Conservation (phyloP, 2,113 vertebrate species). For the Salvelinus fontinalis region DNA sequence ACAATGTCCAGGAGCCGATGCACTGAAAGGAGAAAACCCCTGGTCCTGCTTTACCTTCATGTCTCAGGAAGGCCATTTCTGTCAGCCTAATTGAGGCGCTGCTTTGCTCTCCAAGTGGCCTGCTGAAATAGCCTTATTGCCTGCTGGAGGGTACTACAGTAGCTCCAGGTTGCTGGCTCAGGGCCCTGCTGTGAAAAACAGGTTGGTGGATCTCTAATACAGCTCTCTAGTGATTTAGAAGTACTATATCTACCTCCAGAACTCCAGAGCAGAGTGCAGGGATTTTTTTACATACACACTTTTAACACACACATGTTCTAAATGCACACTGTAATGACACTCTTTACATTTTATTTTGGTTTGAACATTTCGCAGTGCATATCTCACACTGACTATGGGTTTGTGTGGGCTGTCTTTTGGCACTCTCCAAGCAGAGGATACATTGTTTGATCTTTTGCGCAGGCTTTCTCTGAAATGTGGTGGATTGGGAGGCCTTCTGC, state of each 20-base stretch:
- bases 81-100: constrained; percentile 58
- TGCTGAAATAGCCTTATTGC: constrained; percentile 56
- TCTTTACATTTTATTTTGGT: constrained; percentile 12
- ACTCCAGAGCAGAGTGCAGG: constrained; percentile 7
- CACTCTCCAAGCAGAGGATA: constrained; percentile 22
- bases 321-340: too few relatives aligned
- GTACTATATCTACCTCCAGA: constrained; percentile 13
- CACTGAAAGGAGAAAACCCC: constrained; percentile 22
- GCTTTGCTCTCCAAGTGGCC: constrained; percentile 44
- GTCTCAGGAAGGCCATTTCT: constrained; percentile 63
- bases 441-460: constrained; percentile 38
- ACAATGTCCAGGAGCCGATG: constrained; percentile 24
- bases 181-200: constrained; percentile 12
- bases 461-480: constrained; percentile 32
- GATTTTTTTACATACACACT: constrained; percentile 13
- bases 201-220: constrained; percentile 12
- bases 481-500: constrained; percentile 36
- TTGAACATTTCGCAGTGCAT: constrained; percentile 11
- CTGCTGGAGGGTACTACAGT: constrained; percentile 35
- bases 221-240: constrained; percentile 12
- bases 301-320: neutral
- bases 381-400: neutral
- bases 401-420: constrained; percentile 2
- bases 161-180: constrained; percentile 30
- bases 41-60: constrained; percentile 19